These are phyloP conservation scores for Otis tarda DNA, from an alignment of 2,113 vertebrate species.

Conservation along the genomic window DNA sequence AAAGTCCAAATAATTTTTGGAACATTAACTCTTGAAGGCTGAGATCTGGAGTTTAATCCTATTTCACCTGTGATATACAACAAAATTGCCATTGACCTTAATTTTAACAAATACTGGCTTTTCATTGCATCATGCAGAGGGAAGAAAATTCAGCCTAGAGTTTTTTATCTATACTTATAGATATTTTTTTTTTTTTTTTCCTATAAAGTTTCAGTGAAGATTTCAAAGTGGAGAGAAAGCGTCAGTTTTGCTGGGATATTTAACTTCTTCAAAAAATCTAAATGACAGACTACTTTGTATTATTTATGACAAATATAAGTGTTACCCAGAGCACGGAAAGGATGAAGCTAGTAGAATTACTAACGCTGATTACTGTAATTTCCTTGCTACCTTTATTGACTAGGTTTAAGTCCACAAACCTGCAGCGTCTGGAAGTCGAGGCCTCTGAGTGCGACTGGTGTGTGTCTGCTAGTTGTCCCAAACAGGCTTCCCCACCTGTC, in stretches of 20 bases:
- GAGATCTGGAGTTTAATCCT: neutral
- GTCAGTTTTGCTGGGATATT: neutral
- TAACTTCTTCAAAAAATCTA: neutral
- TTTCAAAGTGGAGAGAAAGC: neutral
- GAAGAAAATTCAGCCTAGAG: neutral
- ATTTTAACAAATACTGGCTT: neutral
- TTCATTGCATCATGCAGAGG: neutral
- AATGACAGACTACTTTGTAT: neutral
- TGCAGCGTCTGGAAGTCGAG: neutral
- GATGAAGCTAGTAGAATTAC: neutral
- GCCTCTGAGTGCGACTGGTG: neutral
- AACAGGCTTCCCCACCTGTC: constrained; percentile 17
- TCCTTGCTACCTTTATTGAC: neutral
- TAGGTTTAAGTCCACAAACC: neutral
- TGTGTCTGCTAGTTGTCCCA: constrained; percentile 14
- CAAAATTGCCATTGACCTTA: neutral
- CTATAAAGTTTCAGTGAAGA: neutral
- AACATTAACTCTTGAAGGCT: neutral
- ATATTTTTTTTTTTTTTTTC: neutral
- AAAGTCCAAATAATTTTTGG: neutral
- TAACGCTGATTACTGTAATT: neutral
- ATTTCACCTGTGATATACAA: neutral
- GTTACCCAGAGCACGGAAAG: neutral
- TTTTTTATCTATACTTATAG: neutral
- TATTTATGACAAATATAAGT: neutral